Base-by-base conservation (phyloP, 2,888 invertebrate species). In the Terebella lapidaria region DNA sequence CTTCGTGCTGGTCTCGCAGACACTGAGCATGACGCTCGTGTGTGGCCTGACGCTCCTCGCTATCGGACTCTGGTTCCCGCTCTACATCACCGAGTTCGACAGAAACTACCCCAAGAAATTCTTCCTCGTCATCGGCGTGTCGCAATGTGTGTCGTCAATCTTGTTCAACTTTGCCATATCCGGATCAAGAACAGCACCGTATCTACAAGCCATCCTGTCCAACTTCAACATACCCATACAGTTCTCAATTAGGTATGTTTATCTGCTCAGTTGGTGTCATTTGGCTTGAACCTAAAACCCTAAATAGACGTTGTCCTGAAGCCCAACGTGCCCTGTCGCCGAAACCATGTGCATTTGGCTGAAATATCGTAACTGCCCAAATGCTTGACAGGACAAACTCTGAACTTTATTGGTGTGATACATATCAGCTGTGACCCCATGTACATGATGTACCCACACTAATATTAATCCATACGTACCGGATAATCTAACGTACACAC, bases 151-250 rank as follows among this genome's bases (percentile, higher is more conserved):
- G 20, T 68, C 73, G 0, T 63, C 67, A 1, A 54, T 72, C 18
- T 65, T 68, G 57, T 61, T 70, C 49, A 69, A 70, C 49, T 72
- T 67, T 61, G 65, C 72, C n/a, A 62, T 70, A 5, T 68, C 69
- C 55, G 73, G 73, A n/a, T 63, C 65, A 26, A 59, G 73, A 27
- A 73, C 73, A 47, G 70, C 73, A 4, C 72, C 72, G 1, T 73
- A 72, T 51, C 63, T 73, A n/a, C 71, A 71, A 61, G 71, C 72
- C 1, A 30, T 73, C 24, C 65, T 70, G 15, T 60, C 65, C 24
- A 73, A 73, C 62, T 72, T 70, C 56, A 59, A 62, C 47, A 67
- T 73, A 29, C 73, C 73, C 24, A 69, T 71, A 1, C 72, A 71
- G 52, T 73, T 73, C 58, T 54, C 69, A 24, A 64, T 67, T 18